These are phyloP conservation scores for Brachymystax lenok DNA, from an alignment of 2,797 vertebrate species.

Conservation along the genomic window DNA sequence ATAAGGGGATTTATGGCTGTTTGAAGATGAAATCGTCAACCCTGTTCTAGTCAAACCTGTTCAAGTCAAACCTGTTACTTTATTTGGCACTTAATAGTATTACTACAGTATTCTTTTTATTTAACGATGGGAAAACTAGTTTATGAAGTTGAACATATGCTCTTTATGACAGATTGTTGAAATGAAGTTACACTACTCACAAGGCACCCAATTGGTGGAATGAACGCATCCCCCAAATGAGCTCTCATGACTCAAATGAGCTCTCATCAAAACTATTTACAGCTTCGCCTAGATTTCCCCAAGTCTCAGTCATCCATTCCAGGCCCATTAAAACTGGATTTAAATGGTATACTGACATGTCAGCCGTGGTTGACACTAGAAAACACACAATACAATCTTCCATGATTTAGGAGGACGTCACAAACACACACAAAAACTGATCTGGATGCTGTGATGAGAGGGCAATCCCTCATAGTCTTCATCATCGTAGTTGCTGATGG, in stretches of 20 bases:
- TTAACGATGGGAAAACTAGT: too few relatives aligned
- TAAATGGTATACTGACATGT: constrained; percentile 38
- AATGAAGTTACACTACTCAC: too few relatives aligned
- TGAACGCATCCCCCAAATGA: constrained; percentile 43
- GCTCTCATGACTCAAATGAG: constrained; percentile 67
- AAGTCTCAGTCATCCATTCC: constrained; percentile 44
- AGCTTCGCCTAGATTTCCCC: constrained; percentile 50
- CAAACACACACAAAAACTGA: background rate
- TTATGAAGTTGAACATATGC: too few relatives aligned
- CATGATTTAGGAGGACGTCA: constrained; percentile 1
- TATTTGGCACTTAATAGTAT: too few relatives aligned
- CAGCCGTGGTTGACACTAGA: constrained; percentile 24
- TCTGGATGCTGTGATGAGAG: constrained; percentile 9
- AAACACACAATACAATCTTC: constrained; percentile 39
- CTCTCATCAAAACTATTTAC: constrained; percentile 67
- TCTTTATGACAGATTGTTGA: too few relatives aligned
- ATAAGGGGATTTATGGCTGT: too few relatives aligned
- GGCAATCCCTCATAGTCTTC: background rate
- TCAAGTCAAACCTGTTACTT: too few relatives aligned
- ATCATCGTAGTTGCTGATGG: constrained; percentile 20
- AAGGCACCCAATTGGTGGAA: too few relatives aligned
- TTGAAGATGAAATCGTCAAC: too few relatives aligned
- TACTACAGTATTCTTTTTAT: too few relatives aligned
- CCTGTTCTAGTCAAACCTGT: too few relatives aligned
- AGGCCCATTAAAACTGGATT: constrained; percentile 43